A percentile compares a stretch with the other conserved stretches of the same genome.
Evolutionary conservation across 2,797 vertebrate species (phyloP).

Genomic region (Halcyon smyrnensis): DNA sequence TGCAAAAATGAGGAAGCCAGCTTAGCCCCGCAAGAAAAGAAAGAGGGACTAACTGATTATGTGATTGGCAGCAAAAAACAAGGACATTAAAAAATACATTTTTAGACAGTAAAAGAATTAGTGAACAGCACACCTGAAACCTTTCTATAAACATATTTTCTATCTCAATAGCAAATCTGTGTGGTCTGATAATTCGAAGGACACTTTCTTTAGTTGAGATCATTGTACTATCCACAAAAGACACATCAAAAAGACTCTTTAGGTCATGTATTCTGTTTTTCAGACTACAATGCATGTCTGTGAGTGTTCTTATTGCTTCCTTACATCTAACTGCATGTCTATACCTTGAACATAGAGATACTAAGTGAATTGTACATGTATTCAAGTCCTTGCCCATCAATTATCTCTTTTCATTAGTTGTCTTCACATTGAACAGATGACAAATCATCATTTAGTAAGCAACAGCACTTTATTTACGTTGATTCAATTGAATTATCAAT

Average conservation of each 20-base stretch:
- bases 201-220: not conserved
- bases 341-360: not conserved
- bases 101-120: constrained; percentile 8
- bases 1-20: constrained; percentile 77
- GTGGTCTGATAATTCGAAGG: not conserved
- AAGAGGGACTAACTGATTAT: constrained; percentile 53
- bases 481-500: not conserved
- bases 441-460: not conserved
- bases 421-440: not conserved
- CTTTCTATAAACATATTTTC: constrained; percentile 25
- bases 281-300: not conserved
- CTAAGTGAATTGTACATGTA: not conserved
- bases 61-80: constrained; percentile 56
- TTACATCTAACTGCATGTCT: not conserved
- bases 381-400: not conserved
- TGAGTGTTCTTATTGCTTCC: not conserved
- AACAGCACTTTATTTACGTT: not conserved
- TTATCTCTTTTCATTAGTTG: not conserved
- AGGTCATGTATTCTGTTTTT: not conserved
- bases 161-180: not conserved
- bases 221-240: not conserved
- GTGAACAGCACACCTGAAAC: not conserved
- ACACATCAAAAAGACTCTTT: not conserved
- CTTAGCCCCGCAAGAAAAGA: constrained; percentile 63
- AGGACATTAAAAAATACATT: constrained; percentile 36